Evolutionary conservation across 1,140 invertebrate genomes (phyloP).

Genomic region (Delia radicum): DNA sequence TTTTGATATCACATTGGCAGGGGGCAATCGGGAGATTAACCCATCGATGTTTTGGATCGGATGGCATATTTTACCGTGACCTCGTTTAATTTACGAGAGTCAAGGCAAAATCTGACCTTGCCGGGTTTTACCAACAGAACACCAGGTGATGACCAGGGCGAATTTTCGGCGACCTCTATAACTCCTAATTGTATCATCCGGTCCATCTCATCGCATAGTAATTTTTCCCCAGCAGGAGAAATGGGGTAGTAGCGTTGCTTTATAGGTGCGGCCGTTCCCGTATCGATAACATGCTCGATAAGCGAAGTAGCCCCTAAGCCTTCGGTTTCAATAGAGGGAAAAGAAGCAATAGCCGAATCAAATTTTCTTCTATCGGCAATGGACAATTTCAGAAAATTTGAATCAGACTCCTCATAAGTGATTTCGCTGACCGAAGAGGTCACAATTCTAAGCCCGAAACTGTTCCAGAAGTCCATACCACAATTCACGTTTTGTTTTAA

Average conservation of each 20-base stretch:
- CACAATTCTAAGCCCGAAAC: too few relatives aligned
- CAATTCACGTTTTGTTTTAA: too few relatives aligned
- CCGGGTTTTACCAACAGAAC: constrained; percentile 7
- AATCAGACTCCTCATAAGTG: too few relatives aligned
- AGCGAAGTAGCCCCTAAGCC: background rate
- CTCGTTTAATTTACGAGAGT: constrained; percentile 48
- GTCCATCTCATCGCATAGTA: constrained; percentile 33
- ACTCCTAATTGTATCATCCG: constrained; percentile 37
- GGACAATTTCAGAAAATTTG: too few relatives aligned
- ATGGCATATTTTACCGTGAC: constrained; percentile 47
- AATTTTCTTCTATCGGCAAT: too few relatives aligned
- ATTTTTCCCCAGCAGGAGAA: constrained; percentile 22
- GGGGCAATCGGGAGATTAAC: constrained; percentile 43
- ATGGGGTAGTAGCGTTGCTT: background rate
- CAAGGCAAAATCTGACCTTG: constrained; percentile 41
- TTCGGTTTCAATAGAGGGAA: background rate
- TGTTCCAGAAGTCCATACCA: too few relatives aligned
- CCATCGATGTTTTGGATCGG: constrained; percentile 38
- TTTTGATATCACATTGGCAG: constrained; percentile 36
- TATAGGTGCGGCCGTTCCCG: background rate
- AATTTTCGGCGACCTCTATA: constrained; percentile 33
- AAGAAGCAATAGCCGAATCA: background rate
- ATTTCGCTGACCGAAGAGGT: too few relatives aligned
- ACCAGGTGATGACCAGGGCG: constrained; percentile 20
- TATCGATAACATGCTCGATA: background rate